Evolutionary conservation across 2,797 vertebrate genomes (phyloP), one percentile per base, ranked within the genome.

Genomic region (Chanos chanos): DNA sequence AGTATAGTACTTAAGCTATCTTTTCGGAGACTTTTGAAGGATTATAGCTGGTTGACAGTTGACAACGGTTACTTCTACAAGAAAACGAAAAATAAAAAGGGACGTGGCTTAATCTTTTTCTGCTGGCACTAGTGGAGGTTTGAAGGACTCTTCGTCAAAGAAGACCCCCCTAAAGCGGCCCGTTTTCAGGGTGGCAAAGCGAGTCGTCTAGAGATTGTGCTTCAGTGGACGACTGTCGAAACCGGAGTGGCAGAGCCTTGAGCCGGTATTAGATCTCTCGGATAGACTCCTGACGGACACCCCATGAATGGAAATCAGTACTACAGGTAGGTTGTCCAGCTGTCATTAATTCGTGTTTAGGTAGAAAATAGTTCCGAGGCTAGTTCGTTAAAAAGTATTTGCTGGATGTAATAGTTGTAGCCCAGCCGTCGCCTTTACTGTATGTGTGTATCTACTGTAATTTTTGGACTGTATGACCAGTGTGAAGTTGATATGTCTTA

Each of bases 301-400:
- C 93, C 92, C 94, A 96, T 96, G 95, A 95, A 96, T 97, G 95
- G 94, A 98, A 94, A 93, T 96, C 94, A 88, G 94, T 91, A 94
- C 93, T 92, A 91, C 94, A 96, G 94, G 95, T 95, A 81, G 71
- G 75, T 33, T 25, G 37, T 22, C 34, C 6, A 33, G 8, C 7
- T 10, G 9, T 12, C 41, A 5, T 40, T 15, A 6, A 40, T 18
- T 6, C n/a, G 41, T 7, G 24, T 13, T n/a, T n/a, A 13, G 2
- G 60, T 59, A 48, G 56, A 21, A 1, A 19, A 21, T 13, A 1
- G 44, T n/a, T n/a, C n/a, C n/a, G n/a, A n/a, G n/a, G n/a, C n/a
- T n/a, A n/a, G n/a, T n/a, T n/a, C n/a, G n/a, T n/a, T n/a, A n/a
- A n/a, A n/a, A n/a, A n/a, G n/a, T n/a, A n/a, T n/a, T n/a, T n/a